A percentile compares a stretch with the other conserved stretches of the same genome.
Evolutionary conservation across 2,113 vertebrate genomes (phyloP).

Genomic region (Oncorhynchus kisutch): DNA sequence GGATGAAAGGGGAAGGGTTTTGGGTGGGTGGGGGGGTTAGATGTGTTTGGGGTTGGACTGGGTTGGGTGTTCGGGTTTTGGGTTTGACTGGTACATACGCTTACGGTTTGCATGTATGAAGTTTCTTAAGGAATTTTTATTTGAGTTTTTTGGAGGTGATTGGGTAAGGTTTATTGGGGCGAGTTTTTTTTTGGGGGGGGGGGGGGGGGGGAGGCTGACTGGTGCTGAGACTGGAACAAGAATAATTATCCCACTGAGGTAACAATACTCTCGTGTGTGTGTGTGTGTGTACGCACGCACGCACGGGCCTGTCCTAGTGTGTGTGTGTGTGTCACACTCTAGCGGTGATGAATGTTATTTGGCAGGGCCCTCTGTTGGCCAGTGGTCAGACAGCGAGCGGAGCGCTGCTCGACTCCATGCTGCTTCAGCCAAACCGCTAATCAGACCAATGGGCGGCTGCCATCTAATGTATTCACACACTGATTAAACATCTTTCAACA

Average conservation of each 20-base stretch:
- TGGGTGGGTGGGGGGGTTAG: no score
- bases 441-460: slow-evolving; percentile 51
- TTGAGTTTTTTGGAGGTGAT: no score
- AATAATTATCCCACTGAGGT: slow-evolving; percentile 39
- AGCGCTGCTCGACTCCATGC: slow-evolving; percentile 38
- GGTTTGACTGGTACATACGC: no score
- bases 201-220: neutral
- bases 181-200: neutral
- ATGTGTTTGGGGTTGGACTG: slow-evolving; percentile 6
- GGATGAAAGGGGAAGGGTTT: slow-evolving; percentile 11
- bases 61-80: neutral
- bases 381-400: slow-evolving; percentile 61
- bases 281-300: neutral
- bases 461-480: slow-evolving; percentile 65
- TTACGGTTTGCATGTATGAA: no score
- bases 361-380: slow-evolving; percentile 69
- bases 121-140: no score
- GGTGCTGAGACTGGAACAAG: slow-evolving; percentile 31
- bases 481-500: slow-evolving; percentile 71
- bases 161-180: no score
- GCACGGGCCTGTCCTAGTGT: neutral
- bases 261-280: slow-evolving; percentile 30
- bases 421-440: slow-evolving; percentile 39
- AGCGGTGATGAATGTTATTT: slow-evolving; percentile 69
- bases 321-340: slow-evolving; percentile 37